These are phyloP conservation scores for Apostichopus californicus DNA, from an alignment of 35 echinoderm and acorn worm species.

Conservation along the genomic window DNA sequence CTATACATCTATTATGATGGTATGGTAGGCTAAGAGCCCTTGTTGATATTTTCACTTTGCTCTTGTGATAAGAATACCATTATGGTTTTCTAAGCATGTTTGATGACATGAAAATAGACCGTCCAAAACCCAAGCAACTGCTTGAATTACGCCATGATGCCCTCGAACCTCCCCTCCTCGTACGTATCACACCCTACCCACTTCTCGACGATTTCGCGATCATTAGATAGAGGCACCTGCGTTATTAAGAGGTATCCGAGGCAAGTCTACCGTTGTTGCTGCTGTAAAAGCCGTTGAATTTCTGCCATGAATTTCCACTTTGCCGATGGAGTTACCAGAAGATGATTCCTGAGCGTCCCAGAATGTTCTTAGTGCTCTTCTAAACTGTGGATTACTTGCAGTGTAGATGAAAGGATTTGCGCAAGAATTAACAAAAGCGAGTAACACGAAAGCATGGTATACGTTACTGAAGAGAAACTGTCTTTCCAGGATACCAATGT, in stretches of 20 bases:
- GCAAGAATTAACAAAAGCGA: slow-evolving; percentile 80
- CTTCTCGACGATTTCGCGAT: no score
- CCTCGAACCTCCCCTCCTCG: no score
- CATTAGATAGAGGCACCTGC: neutral
- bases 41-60: no score
- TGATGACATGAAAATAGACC: no score
- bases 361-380: slow-evolving; percentile 41
- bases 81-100: no score
- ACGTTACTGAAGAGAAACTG: slow-evolving; percentile 39
- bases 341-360: slow-evolving; percentile 17
- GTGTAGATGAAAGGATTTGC: slow-evolving; percentile 85
- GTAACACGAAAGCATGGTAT: slow-evolving; percentile 48
- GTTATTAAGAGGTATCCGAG: neutral
- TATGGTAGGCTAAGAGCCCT: no score
- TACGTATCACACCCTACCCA: no score
- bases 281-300: slow-evolving; percentile 24
- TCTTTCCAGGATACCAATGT: slow-evolving; percentile 30
- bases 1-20: no score
- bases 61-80: no score
- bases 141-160: no score
- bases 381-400: slow-evolving; percentile 50
- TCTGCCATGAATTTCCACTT: neutral
- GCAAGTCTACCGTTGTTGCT: slow-evolving; percentile 33
- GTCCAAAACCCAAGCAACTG: no score
- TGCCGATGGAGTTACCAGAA: neutral